A percentile compares a stretch with the other conserved stretches of the same genome.
Evolutionary conservation across 1,140 invertebrate species (phyloP).

Genomic region (Oryctes rhinoceros): DNA sequence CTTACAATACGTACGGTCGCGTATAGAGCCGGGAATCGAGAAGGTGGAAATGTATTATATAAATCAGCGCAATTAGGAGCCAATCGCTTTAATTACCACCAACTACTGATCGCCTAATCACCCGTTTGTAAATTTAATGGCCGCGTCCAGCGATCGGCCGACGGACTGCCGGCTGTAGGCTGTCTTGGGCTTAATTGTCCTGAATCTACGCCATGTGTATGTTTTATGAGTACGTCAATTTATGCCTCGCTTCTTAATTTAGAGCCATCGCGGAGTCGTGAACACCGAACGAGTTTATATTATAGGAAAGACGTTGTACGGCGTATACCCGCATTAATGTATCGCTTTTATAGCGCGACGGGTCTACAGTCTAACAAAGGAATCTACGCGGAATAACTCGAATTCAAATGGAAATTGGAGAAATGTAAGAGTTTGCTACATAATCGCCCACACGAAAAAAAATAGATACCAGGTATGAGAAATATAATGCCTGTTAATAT

Average conservation of each 20-base stretch:
- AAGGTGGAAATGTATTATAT: conserved; percentile 3
- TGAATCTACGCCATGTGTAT: conserved; percentile 10
- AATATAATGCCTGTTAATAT: too few relatives aligned
- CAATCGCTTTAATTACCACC: conserved; percentile 28
- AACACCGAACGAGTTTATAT: background rate
- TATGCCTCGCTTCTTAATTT: conserved; percentile 19
- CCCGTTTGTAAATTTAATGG: conserved; percentile 36
- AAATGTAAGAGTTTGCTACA: too few relatives aligned
- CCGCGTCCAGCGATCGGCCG: background rate
- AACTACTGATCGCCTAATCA: conserved; percentile 37
- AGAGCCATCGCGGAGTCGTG: background rate
- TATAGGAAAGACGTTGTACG: background rate
- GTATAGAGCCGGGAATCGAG: background rate
- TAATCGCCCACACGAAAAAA: too few relatives aligned
- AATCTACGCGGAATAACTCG: too few relatives aligned
- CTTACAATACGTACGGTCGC: background rate
- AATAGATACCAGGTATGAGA: too few relatives aligned
- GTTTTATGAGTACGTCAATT: conserved; percentile 15
- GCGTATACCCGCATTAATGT: background rate
- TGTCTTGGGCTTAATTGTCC: conserved; percentile 4
- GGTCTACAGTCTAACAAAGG: background rate
- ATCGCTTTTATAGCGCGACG: background rate
- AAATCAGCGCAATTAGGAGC: conserved; percentile 37
- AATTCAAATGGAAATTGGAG: too few relatives aligned
- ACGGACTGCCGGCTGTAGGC: background rate